Percentiles rank a stretch among this genome's conserved stretches.
These are phyloP conservation scores for Oryzias melastigma DNA, from an alignment of 2,113 vertebrate genomes.

Conservation along the genomic window DNA sequence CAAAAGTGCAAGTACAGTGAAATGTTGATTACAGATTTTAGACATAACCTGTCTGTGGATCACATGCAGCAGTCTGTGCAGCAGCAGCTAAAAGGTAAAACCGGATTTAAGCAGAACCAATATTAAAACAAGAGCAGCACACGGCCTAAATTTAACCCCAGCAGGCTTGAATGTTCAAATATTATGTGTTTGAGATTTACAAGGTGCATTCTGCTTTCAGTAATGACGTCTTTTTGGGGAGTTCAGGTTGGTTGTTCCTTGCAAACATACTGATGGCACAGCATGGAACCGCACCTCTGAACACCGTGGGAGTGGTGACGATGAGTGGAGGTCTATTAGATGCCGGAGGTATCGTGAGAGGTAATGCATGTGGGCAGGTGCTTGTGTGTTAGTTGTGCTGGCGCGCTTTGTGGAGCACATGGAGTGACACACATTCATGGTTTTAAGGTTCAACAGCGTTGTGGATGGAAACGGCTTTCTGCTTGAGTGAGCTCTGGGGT, in stretches of 20 bases:
- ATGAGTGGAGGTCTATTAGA: slow-evolving; percentile 64
- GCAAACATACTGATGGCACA: slow-evolving; percentile 53
- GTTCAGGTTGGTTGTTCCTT: slow-evolving; percentile 40
- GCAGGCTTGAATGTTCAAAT: slow-evolving; percentile 58
- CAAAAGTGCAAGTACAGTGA: slow-evolving; percentile 69
- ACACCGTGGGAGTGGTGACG: slow-evolving; percentile 58
- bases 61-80: slow-evolving; percentile 9
- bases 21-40: slow-evolving; percentile 56
- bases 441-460: slow-evolving; percentile 63
- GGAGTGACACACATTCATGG: slow-evolving; percentile 71
- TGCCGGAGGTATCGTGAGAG: slow-evolving; percentile 63
- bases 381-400: slow-evolving; percentile 68
- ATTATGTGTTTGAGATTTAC: slow-evolving; percentile 33
- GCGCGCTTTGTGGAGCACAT: slow-evolving; percentile 63
- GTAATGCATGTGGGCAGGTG: slow-evolving; percentile 58
- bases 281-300: slow-evolving; percentile 63
- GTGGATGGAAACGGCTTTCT: slow-evolving; percentile 57
- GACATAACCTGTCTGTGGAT: slow-evolving; percentile 39
- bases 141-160: slow-evolving; percentile 57
- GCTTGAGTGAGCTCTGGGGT: slow-evolving; percentile 29
- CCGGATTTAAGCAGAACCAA: slow-evolving; percentile 24
- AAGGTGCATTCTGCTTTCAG: slow-evolving; percentile 20
- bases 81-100: slow-evolving; percentile 23
- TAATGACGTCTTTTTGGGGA: slow-evolving; percentile 10
- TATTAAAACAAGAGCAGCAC: slow-evolving; percentile 34